Conservation (phyloP, 2,888 invertebrate genomes). For the Dorcus hopei region DNA sequence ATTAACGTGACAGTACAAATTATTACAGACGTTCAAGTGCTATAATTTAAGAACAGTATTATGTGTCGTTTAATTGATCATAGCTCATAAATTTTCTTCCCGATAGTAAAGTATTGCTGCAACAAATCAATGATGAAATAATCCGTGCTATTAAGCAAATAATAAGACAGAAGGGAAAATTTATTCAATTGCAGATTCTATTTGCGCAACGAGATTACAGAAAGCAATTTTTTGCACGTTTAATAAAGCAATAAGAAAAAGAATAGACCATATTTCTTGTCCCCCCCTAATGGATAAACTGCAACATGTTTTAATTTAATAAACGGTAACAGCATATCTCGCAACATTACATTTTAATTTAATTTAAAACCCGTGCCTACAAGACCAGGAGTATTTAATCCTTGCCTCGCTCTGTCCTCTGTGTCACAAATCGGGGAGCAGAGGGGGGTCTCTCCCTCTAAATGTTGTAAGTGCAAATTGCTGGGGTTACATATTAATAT, state of each 20-base stretch:
- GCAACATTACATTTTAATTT: slow-evolving; percentile 45
- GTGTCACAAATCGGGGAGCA: slow-evolving; percentile 34
- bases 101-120: no score
- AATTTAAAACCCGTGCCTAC: slow-evolving; percentile 42
- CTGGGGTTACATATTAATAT: slow-evolving; percentile 44
- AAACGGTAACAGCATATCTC: slow-evolving; percentile 42
- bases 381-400: slow-evolving; percentile 40
- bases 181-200: no score
- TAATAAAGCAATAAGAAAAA: slow-evolving; percentile 11
- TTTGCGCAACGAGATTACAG: no score
- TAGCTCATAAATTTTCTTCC: no score
- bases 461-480: slow-evolving; percentile 42
- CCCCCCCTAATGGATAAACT: slow-evolving; percentile 13
- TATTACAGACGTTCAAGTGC: no score
- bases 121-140: no score
- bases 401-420: slow-evolving; percentile 40
- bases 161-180: no score
- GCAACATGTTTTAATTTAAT: slow-evolving; percentile 42
- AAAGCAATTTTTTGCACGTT: no score
- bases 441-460: slow-evolving; percentile 30
- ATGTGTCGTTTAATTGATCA: no score
- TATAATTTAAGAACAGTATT: no score
- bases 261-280: slow-evolving; percentile 15
- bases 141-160: no score
- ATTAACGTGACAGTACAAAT: no score